A percentile compares a stretch with the other conserved stretches of the same genome.
These are phyloP conservation scores for Plebejus anna DNA, from an alignment of 2,888 invertebrate species.

Conservation along the genomic window DNA sequence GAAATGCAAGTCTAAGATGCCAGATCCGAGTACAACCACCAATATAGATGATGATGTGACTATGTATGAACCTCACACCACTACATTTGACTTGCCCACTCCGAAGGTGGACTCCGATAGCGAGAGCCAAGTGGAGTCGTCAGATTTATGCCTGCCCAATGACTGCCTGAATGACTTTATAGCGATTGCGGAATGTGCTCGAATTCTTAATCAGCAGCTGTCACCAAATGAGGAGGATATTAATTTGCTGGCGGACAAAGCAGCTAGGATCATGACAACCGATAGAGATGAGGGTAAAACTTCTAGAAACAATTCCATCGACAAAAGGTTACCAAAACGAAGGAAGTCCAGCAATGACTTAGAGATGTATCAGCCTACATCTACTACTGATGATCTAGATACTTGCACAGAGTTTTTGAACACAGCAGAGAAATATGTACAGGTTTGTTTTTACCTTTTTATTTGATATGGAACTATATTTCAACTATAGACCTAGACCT, in stretches of 20 bases:
- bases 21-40: slow-evolving; percentile 50
- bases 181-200: slow-evolving; percentile 62
- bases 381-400: slow-evolving; percentile 70
- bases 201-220: slow-evolving; percentile 53
- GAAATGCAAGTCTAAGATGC: slow-evolving; percentile 56
- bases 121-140: slow-evolving; percentile 63
- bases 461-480: too few relatives aligned
- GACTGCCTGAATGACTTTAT: slow-evolving; percentile 73
- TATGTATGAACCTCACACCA: slow-evolving; percentile 75
- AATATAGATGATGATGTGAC: slow-evolving; percentile 64
- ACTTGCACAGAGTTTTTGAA: slow-evolving; percentile 58
- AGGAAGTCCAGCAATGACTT: slow-evolving; percentile 67
- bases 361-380: slow-evolving; percentile 72
- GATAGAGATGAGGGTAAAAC: slow-evolving; percentile 53
- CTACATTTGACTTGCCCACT: slow-evolving; percentile 61
- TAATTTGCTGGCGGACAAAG: slow-evolving; percentile 66
- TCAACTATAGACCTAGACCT: too few relatives aligned
- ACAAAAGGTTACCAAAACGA: slow-evolving; percentile 57
- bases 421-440: slow-evolving; percentile 66
- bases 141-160: slow-evolving; percentile 67
- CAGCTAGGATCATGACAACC: slow-evolving; percentile 69
- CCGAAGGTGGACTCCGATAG: slow-evolving; percentile 69
- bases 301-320: slow-evolving; percentile 50
- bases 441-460: slow-evolving; percentile 43
- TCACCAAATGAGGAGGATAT: slow-evolving; percentile 64